Evolutionary conservation across 2,888 invertebrate species (phyloP), one percentile per base, ranked within the genome.

Genomic region (Sturmia bella): DNA sequence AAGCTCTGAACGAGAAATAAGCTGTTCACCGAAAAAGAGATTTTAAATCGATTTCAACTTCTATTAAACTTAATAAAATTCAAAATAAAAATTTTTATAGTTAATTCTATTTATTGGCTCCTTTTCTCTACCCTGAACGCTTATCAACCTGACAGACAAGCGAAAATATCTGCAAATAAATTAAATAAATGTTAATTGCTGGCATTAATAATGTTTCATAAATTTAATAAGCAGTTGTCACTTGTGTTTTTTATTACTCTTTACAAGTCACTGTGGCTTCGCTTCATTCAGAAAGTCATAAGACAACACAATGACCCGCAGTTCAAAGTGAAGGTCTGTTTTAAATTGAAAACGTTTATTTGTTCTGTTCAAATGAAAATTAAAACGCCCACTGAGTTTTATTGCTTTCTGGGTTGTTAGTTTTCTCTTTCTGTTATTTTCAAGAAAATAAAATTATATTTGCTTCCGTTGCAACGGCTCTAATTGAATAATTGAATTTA

Each of bases 401-500:
- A 72, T 52, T 27, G 6, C 48, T 70, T 57, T 45, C 24, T 48
- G n/a, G 41, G 41, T n/a, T 32, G 3, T 48, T 48, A 13, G 17
- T 24, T 63, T 15, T 24, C 4, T 48, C n/a, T 66, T 5, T 7
- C 57, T 41, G n/a, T 54, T 15, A n/a, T 41, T 19, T 13, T 17
- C 13, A 13, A 48, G 17, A 52, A 63, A 75, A 75, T 66, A 56
- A 50, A 45, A 57, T 59, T 43, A 73, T 56, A 21, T 56, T 76
- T 76, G 43, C 45, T 69, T 43, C 43, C 52, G 19, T 37, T 77
- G 63, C 52, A 64, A 21, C 43, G 63, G 50, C 39, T 57, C 52
- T 82, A 77, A 82, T 77, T 74, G 74, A 64, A 74, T 74, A 69
- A 82, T 78, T 78, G 52, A 78, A 82, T 78, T 82, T 69, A 19